These are phyloP conservation scores for Aspidiotus rigidus DNA, from an alignment of 2,888 invertebrate genomes.

Conservation along the genomic window DNA sequence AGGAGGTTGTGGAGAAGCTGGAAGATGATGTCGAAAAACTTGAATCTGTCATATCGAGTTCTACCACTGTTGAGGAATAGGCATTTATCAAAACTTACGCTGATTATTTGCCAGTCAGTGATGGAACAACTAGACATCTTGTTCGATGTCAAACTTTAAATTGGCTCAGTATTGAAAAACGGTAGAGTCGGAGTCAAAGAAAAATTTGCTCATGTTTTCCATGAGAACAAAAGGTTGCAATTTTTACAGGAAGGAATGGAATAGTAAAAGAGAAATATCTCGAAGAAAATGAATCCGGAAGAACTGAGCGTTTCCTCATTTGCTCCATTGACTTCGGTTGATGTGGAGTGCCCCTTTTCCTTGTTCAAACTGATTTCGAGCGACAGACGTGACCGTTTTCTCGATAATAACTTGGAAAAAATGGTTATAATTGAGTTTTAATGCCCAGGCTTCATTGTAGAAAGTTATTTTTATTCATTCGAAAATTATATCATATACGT, in stretches of 20 bases:
- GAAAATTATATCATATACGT: not conserved
- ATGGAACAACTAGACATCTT: not conserved
- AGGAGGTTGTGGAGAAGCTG: not conserved
- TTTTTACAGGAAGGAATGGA: not conserved
- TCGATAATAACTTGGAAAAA: not conserved
- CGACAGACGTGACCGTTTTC: not conserved
- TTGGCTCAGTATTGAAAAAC: not conserved
- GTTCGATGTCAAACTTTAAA: not conserved
- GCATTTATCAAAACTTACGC: constrained; percentile 1
- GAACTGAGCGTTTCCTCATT: not conserved
- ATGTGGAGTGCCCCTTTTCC: not conserved
- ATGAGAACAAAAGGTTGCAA: not conserved
- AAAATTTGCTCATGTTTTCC: not conserved
- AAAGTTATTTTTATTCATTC: not conserved
- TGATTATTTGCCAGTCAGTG: not conserved
- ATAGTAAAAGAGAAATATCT: not conserved
- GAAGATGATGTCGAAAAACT: not conserved
- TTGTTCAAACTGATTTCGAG: not conserved
- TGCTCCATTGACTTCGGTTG: not conserved
- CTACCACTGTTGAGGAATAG: not conserved
- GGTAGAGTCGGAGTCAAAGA: not conserved
- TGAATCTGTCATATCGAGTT: not conserved
- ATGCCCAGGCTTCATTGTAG: not conserved
- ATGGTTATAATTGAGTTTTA: not conserved
- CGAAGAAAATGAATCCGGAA: not conserved